Evolutionary conservation across 2,113 vertebrate genomes (phyloP).

Genomic region (Chloroceryle aenea): DNA sequence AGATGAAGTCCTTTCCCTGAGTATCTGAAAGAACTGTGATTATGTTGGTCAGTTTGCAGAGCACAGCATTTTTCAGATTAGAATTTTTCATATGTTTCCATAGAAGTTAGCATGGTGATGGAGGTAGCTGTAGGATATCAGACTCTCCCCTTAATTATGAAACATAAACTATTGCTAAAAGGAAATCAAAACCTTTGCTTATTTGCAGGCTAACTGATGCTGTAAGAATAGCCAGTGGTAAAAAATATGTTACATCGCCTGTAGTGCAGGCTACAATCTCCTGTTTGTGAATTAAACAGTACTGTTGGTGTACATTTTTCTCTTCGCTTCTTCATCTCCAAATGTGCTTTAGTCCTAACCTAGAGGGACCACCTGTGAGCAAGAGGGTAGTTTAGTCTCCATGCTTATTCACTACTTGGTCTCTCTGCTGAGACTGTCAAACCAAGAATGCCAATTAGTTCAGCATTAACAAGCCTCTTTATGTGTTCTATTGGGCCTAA

Average conservation of each 20-base stretch:
- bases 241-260: background rate
- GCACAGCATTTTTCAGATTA: background rate
- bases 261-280: background rate
- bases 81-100: background rate
- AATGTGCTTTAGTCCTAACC: constrained; percentile 62
- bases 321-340: constrained; percentile 41
- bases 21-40: background rate
- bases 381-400: constrained; percentile 64
- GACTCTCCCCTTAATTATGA: background rate
- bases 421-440: constrained; percentile 71
- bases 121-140: background rate
- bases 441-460: constrained; percentile 72
- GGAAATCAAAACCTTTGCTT: background rate
- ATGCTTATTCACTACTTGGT: constrained; percentile 70
- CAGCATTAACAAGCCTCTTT: constrained; percentile 71
- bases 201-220: background rate
- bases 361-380: constrained; percentile 66
- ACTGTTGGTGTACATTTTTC: background rate
- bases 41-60: background rate
- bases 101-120: background rate
- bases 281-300: background rate
- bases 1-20: background rate
- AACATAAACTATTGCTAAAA: background rate
- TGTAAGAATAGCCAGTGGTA: background rate
- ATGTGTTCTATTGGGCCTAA: constrained; percentile 69